Evolutionary conservation across 2,797 vertebrate species (phyloP).

Genomic region (Brachymystax lenok): DNA sequence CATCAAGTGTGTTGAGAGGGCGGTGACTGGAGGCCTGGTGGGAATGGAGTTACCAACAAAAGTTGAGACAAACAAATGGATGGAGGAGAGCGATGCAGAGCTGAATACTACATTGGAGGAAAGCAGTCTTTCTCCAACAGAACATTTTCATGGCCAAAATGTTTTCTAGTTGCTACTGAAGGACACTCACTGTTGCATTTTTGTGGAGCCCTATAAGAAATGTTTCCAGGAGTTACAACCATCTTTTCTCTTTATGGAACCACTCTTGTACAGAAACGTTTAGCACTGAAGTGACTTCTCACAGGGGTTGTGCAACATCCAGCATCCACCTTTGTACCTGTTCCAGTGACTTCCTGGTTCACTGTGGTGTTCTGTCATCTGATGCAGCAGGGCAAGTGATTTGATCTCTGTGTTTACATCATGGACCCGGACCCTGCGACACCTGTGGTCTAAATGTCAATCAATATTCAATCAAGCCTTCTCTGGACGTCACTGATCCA

Average conservation of each 20-base stretch:
- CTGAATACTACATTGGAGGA: background rate
- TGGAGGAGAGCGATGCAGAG: conserved; percentile 28
- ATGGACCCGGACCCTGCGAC: background rate
- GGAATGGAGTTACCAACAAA: conserved; percentile 28
- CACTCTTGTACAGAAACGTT: background rate
- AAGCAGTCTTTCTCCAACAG: conserved; percentile 24
- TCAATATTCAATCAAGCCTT: background rate
- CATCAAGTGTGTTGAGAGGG: conserved; percentile 25
- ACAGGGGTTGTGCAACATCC: background rate
- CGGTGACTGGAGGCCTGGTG: conserved; percentile 46
- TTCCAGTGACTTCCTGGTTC: background rate
- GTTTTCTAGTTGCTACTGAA: background rate
- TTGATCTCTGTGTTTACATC: background rate
- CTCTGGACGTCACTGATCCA: background rate
- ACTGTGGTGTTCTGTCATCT: background rate
- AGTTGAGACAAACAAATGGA: conserved; percentile 21
- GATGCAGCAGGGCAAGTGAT: background rate
- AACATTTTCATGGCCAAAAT: conserved; percentile 34
- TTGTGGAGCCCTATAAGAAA: background rate
- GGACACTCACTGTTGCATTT: background rate
- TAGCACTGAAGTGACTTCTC: background rate
- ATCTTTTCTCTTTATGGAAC: background rate
- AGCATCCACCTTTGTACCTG: background rate
- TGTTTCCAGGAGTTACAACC: background rate
- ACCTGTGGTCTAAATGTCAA: background rate